Conservation (phyloP, 2,888 invertebrate genomes). For the Spodoptera picta region DNA sequence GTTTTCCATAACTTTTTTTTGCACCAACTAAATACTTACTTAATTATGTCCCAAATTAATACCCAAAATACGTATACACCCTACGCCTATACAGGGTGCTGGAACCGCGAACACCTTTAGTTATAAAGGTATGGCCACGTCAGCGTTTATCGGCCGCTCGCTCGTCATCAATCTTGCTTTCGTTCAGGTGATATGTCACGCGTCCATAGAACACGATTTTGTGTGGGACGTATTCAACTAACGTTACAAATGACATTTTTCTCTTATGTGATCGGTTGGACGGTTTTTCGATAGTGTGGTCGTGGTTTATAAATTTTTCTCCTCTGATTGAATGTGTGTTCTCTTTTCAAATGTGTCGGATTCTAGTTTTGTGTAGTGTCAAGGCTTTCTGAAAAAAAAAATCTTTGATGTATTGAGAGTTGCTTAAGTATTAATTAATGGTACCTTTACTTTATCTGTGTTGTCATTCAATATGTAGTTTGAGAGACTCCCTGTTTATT, state of each 20-base stretch:
- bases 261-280: constrained; percentile 35
- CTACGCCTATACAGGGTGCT: constrained; percentile 40
- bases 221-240: constrained; percentile 44
- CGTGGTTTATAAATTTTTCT: constrained; percentile 12
- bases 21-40: not conserved
- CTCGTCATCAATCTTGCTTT: constrained; percentile 59
- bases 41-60: constrained; percentile 16
- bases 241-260: constrained; percentile 49
- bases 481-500: too few species aligned
- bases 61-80: not conserved
- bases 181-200: constrained; percentile 52
- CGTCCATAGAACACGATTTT: constrained; percentile 50
- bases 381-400: too few species aligned
- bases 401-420: too few species aligned
- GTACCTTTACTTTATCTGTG: too few species aligned
- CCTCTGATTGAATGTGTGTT: constrained; percentile 14
- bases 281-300: constrained; percentile 27
- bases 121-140: constrained; percentile 58
- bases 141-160: constrained; percentile 52
- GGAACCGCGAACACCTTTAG: constrained; percentile 47
- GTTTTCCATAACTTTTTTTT: too few species aligned
- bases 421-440: too few species aligned
- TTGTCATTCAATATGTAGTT: too few species aligned
- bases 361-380: too few species aligned
- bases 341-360: constrained; percentile 5